These are phyloP conservation scores for Donacobius atricapilla DNA, from an alignment of 2,113 vertebrate genomes.

Conservation along the genomic window DNA sequence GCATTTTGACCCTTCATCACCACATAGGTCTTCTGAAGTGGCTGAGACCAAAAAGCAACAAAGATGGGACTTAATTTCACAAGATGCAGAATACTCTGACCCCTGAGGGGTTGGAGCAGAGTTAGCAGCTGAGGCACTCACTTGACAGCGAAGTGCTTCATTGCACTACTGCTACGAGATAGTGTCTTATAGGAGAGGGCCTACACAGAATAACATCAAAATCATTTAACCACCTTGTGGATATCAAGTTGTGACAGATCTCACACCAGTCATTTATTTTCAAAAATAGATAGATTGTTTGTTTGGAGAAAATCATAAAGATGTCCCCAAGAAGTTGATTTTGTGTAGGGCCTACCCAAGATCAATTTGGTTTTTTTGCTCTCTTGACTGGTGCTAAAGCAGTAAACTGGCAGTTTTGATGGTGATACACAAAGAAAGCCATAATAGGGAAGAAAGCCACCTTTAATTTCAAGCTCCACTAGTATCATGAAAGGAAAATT, in stretches of 20 bases:
- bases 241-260: not conserved
- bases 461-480: constrained; percentile 61
- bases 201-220: not conserved
- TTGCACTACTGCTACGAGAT: not conserved
- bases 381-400: not conserved
- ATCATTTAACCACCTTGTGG: not conserved
- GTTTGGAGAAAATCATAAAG: not conserved
- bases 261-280: not conserved
- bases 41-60: not conserved
- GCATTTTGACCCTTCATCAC: not conserved
- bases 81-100: not conserved
- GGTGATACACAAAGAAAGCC: not conserved
- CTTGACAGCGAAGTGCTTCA: not conserved
- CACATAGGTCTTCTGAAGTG: not conserved
- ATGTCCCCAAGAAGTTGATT: not conserved
- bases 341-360: not conserved
- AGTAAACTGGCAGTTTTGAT: not conserved
- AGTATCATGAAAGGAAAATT: constrained; percentile 47
- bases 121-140: not conserved
- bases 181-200: not conserved
- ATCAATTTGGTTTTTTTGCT: not conserved
- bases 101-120: not conserved
- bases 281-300: not conserved
- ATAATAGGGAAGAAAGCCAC: constrained; percentile 8
- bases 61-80: not conserved